Evolutionary conservation across 2,797 vertebrate species (phyloP).

Genomic region (Hipposideros larvatus): DNA sequence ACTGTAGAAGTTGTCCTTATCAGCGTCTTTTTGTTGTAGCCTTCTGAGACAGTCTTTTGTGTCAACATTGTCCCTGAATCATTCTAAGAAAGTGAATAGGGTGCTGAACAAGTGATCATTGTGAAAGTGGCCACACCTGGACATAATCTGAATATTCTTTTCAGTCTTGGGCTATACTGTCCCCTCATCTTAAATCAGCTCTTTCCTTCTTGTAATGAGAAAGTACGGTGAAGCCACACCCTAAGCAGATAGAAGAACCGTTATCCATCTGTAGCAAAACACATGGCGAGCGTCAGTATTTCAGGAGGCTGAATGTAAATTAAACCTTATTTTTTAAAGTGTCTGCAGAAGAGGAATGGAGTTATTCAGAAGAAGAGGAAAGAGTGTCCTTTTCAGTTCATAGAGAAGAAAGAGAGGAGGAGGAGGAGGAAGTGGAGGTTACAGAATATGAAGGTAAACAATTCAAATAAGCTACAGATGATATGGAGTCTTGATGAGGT

Average conservation of each 20-base stretch:
- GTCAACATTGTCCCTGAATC: not conserved
- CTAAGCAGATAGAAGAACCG: not conserved
- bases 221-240: not conserved
- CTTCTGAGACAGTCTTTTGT: slow-evolving; percentile 53
- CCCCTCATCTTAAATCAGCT: slow-evolving; percentile 26
- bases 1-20: not conserved
- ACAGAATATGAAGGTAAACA: slow-evolving; percentile 84
- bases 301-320: slow-evolving; percentile 45
- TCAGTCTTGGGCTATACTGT: not conserved
- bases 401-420: slow-evolving; percentile 85
- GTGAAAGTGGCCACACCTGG: not conserved
- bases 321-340: slow-evolving; percentile 86
- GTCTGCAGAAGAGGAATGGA: slow-evolving; percentile 86
- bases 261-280: not conserved
- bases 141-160: not conserved
- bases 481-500: not conserved
- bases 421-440: slow-evolving; percentile 80
- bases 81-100: slow-evolving; percentile 37
- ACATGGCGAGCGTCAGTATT: not conserved
- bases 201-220: not conserved
- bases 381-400: slow-evolving; percentile 78
- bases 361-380: slow-evolving; percentile 86
- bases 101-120: not conserved
- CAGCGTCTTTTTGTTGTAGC: not conserved
- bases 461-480: not conserved